phyloP scores from a whole-genome alignment of 2,888 invertebrate species.

The Leptogaster cylindrica region DNA sequence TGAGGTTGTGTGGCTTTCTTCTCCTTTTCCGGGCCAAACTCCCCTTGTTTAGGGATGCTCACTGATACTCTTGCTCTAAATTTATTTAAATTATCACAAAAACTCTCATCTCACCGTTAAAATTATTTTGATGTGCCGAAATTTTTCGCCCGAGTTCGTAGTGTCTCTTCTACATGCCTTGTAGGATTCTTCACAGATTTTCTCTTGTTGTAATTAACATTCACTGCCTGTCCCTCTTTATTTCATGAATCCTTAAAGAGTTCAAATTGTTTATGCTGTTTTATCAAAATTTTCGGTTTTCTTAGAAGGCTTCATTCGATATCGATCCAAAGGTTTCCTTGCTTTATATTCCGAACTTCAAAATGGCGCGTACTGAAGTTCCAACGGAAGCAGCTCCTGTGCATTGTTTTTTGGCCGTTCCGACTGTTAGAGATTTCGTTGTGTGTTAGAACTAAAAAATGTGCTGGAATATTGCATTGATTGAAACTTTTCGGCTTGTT shows the following conservation, averaged over 20 bases:
- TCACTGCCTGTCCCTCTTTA: constrained; percentile 18
- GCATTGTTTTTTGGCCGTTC: no score
- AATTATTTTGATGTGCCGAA: constrained; percentile 25
- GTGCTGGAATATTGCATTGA: no score
- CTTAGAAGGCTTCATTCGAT: constrained; percentile 9
- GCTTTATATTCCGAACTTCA: constrained; percentile 4
- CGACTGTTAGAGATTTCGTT: no score
- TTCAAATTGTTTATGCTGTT: constrained; percentile 21
- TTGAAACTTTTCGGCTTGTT: no score
- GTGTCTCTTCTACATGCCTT: not conserved
- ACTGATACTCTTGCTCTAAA: not conserved
- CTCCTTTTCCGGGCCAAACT: constrained; percentile 20
- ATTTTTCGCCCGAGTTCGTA: constrained; percentile 20
- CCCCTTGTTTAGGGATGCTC: constrained; percentile 2
- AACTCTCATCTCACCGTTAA: not conserved
- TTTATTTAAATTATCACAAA: not conserved
- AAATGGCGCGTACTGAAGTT: constrained; percentile 32
- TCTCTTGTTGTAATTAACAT: constrained; percentile 13
- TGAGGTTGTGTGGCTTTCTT: constrained; percentile 8
- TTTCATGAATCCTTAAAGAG: constrained; percentile 14
- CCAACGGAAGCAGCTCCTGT: no score
- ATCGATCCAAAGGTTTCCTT: constrained; percentile 26
- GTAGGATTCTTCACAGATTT: constrained; percentile 5
- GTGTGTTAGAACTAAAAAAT: no score
- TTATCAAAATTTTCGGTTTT: constrained; percentile 7